phyloP scores from a whole-genome alignment of 2,113 vertebrate genomes.

The Synodontis membranacea region DNA sequence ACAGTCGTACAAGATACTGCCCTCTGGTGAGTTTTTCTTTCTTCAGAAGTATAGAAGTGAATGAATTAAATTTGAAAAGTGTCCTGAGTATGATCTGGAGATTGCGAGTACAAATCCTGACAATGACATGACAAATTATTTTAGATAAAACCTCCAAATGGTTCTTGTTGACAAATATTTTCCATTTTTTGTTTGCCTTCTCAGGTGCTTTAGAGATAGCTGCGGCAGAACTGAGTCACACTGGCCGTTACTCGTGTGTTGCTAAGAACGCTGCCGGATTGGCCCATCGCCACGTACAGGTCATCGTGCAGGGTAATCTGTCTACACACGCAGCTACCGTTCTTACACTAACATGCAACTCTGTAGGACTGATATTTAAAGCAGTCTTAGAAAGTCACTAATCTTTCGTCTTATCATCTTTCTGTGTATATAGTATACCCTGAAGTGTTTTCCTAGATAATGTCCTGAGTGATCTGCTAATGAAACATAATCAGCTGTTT shows the following conservation, averaged over 20 bases:
- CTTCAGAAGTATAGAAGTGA: neutral
- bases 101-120: neutral
- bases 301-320: constrained; percentile 85
- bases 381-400: neutral
- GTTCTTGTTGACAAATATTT: neutral
- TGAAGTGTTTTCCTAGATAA: neutral
- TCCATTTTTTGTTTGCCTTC: constrained; percentile 1
- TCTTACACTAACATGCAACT: neutral
- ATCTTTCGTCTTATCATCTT: neutral
- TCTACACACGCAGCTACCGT: neutral
- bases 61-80: neutral
- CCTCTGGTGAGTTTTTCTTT: constrained; percentile 76
- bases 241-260: constrained; percentile 83
- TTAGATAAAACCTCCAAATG: neutral
- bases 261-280: constrained; percentile 86
- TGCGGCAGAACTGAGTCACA: constrained; percentile 78
- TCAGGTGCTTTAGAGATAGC: constrained; percentile 86
- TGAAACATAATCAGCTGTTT: neutral
- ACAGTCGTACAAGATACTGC: constrained; percentile 80
- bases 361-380: neutral
- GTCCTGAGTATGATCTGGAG: neutral
- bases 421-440: neutral
- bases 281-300: constrained; percentile 80
- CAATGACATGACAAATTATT: neutral
- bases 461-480: neutral